Base-by-base conservation (phyloP, 2,888 invertebrate species). In the Parthenolecanium corni region DNA sequence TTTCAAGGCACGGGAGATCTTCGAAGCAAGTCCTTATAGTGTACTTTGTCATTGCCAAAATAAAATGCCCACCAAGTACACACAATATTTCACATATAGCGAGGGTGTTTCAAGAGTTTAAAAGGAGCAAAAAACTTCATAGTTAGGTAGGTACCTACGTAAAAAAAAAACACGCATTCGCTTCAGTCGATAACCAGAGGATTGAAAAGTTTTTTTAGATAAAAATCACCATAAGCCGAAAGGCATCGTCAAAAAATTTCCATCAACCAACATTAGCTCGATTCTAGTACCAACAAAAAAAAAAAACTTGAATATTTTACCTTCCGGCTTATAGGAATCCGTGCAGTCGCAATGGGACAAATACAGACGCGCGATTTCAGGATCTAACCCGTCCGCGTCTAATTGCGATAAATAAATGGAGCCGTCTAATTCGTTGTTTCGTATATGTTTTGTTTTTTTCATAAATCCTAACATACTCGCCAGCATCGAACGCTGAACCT, bases 381-480 rank as follows among this genome's bases (percentile, higher is more conserved):
- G 94, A 74, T 94, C 91, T 75, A 94, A 82, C 70, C 85, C 84
- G 61, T 91, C 89, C 57, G 90, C 89, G 72, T 90, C 90, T 66
- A 93, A 78, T 71, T 96, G 94, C 62, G 93, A 92, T 65, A 96
- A 79, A 75, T 95, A 96, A 68, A 95, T 86, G 63, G 90, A 91
- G 69, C 87, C 89, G 70, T 80, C 80, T 24, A 79, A 78, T 70
- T 78, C 68, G 71, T 72, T 79, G 69, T 79, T 80, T 66, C 80
- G 76, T 69, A 80, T 76, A 68, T 80, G 79, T 71, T 80, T 80
- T 42, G 81, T 83, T 70, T 82, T 82, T 73, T 86, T 84, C 86
- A 94, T 94, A 75, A 94, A 94, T 68, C 89, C 87, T 74, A 94
- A 88, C 86, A 95, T 88, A 70, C 87, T 88, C 72, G 89, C 86